phyloP scores from a whole-genome alignment of 2,113 vertebrate genomes.

The Lasiurus borealis region DNA sequence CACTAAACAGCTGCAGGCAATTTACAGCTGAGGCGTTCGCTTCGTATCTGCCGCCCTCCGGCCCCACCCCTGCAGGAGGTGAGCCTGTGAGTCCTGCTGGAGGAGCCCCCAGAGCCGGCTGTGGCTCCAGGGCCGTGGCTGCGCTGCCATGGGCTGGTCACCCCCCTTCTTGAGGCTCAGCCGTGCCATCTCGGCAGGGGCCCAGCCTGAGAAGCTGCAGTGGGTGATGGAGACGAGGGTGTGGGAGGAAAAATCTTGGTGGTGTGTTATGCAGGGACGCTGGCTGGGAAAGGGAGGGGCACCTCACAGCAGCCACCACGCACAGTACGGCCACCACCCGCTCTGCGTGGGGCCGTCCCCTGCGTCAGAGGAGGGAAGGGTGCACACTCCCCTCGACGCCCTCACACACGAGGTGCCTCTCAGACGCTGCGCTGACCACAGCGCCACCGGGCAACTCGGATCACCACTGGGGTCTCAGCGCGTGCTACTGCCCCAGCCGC shows the following conservation, averaged over 20 bases:
- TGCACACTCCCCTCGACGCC: rapidly evolving
- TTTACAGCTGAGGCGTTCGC: not conserved
- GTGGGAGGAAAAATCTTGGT: not conserved
- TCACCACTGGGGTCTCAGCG: not conserved
- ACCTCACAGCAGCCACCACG: too few relatives aligned
- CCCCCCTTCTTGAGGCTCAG: not conserved
- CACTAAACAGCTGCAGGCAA: not conserved
- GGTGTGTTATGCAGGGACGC: not conserved
- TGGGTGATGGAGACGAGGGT: not conserved
- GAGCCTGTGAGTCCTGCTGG: not conserved
- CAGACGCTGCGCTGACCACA: not conserved
- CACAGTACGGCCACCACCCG: not conserved
- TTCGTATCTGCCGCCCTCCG: not conserved
- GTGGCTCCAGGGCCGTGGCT: too few relatives aligned
- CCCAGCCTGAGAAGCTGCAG: not conserved
- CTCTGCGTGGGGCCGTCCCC: not conserved
- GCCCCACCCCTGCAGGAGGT: not conserved
- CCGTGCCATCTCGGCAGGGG: not conserved
- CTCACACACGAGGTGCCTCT: not conserved
- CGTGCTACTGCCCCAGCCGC: too few relatives aligned
- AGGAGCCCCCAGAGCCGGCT: rapidly evolving
- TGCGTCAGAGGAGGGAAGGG: too few relatives aligned
- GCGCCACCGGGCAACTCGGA: too few relatives aligned
- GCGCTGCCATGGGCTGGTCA: not conserved
- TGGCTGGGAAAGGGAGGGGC: not conserved